Evolutionary conservation across 1,140 invertebrate genomes (phyloP).

Genomic region (Drosophila tsacasi): DNA sequence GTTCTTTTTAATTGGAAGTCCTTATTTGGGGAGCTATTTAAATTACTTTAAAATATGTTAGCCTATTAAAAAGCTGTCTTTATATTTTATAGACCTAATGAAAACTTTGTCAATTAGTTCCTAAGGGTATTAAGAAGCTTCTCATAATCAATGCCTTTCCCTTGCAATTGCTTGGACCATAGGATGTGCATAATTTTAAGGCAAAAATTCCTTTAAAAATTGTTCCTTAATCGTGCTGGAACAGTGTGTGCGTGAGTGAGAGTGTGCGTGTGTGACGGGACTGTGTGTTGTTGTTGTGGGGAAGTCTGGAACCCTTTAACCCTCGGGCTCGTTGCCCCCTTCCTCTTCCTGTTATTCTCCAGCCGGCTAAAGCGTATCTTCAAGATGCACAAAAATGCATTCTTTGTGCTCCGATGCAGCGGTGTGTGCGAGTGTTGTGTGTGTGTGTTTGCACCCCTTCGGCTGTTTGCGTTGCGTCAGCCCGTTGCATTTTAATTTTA

Average conservation of each 20-base stretch:
- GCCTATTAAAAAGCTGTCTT: not conserved
- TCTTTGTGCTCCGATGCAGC: conserved; percentile 63
- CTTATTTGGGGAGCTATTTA: not conserved
- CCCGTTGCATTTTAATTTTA: conserved; percentile 81
- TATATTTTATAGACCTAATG: not conserved
- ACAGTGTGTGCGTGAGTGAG: not conserved
- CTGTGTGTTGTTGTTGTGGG: conserved; percentile 3
- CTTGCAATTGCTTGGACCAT: conserved; percentile 3
- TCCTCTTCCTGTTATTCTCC: conserved; percentile 32
- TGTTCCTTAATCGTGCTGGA: conserved; percentile 53
- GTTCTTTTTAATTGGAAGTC: no score
- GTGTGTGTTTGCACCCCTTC: conserved; percentile 72
- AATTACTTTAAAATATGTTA: not conserved
- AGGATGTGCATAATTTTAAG: conserved; percentile 75
- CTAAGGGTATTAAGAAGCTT: not conserved
- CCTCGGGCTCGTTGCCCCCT: conserved; percentile 18
- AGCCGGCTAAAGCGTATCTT: conserved; percentile 51
- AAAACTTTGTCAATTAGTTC: no score
- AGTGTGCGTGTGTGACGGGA: conserved; percentile 4
- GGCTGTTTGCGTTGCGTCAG: conserved; percentile 81
- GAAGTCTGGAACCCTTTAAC: conserved; percentile 38
- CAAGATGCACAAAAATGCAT: conserved; percentile 82
- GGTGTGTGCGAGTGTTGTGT: conserved; percentile 38
- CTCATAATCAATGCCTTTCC: not conserved
- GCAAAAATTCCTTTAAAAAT: conserved; percentile 49